Evolutionary conservation across 2,113 vertebrate genomes (phyloP).

Genomic region (Cephalopholis sonnerati): DNA sequence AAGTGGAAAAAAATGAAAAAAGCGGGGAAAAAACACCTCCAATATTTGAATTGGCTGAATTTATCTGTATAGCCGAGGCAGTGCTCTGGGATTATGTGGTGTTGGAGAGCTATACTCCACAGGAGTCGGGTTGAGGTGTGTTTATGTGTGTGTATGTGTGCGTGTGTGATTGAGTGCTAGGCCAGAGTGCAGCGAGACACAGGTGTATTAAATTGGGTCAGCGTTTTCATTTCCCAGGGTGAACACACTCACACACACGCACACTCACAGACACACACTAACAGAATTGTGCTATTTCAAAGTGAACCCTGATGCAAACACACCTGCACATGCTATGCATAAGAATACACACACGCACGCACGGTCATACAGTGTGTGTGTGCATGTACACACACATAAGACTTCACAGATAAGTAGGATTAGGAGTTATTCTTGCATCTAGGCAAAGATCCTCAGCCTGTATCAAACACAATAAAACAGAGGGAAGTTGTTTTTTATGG

Average conservation of each 20-base stretch:
- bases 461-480: constrained; percentile 18
- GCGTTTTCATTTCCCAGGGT: constrained; percentile 78
- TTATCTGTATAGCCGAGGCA: constrained; percentile 33
- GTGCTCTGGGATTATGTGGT: constrained; percentile 38
- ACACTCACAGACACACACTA: constrained; percentile 12
- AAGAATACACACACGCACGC: constrained; percentile 9
- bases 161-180: constrained; percentile 62
- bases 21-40: not conserved
- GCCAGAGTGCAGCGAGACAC: constrained; percentile 74
- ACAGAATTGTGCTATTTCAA: constrained; percentile 50
- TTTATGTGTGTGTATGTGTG: constrained; percentile 28
- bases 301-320: constrained; percentile 41
- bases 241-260: constrained; percentile 38
- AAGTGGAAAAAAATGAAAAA: not conserved
- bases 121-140: constrained; percentile 28
- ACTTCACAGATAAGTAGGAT: constrained; percentile 48
- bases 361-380: not conserved
- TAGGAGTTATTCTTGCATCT: constrained; percentile 51
- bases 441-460: constrained; percentile 43
- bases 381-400: constrained; percentile 9
- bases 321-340: constrained; percentile 36
- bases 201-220: constrained; percentile 82
- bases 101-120: constrained; percentile 45
- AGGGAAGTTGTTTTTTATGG: constrained; percentile 5
- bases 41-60: constrained; percentile 50